Conservation (phyloP, 2,113 vertebrate genomes). For the Urocynchramus pylzowi region DNA sequence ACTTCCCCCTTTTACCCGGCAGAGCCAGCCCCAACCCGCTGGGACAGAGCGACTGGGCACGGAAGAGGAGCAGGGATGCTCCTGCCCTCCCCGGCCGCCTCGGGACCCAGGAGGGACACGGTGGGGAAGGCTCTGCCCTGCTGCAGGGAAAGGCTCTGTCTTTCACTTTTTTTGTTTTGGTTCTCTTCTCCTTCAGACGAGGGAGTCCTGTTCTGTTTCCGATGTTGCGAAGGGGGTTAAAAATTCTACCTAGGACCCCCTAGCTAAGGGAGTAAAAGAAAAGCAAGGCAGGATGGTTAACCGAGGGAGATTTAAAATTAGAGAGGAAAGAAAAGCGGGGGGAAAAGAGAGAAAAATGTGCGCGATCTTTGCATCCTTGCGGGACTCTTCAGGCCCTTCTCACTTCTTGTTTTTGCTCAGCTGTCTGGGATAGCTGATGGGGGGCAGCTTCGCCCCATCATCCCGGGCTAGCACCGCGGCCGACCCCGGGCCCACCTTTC, state of each 20-base stretch:
- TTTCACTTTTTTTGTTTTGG: neutral
- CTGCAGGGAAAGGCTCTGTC: neutral
- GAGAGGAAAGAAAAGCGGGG: accelerated
- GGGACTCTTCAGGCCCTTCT: neutral
- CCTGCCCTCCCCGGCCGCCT: too few species aligned
- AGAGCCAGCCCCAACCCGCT: neutral
- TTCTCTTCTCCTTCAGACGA: neutral
- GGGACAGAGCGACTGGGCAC: neutral
- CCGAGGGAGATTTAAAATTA: neutral
- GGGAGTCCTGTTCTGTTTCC: neutral
- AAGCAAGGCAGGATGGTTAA: neutral
- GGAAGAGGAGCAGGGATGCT: neutral
- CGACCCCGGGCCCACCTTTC: neutral
- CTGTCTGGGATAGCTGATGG: neutral
- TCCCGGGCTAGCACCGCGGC: neutral
- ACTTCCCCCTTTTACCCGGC: neutral
- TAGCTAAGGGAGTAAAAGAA: neutral
- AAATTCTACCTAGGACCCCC: neutral
- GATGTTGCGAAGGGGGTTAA: neutral
- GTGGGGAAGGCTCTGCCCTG: neutral
- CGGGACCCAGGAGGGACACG: neutral
- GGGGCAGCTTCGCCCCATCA: neutral
- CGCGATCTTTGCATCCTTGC: neutral
- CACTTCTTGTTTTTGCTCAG: neutral
- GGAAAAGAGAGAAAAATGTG: neutral